Conservation (phyloP, 2,888 invertebrate genomes). For the Parasteatoda lunata region DNA sequence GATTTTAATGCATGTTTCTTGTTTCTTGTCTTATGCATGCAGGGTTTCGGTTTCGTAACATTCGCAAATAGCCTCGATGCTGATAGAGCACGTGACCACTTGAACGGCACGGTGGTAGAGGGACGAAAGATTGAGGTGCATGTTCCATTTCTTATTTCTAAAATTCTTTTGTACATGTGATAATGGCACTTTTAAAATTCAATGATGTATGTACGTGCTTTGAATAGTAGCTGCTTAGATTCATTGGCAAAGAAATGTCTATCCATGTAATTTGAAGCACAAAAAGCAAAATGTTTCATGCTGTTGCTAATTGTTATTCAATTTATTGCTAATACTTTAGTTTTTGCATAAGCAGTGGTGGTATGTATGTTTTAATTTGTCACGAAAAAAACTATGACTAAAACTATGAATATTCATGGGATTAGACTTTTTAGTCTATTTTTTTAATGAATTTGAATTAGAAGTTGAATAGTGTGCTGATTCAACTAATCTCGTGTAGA, state of each 20-base stretch:
- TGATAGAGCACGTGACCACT: slow-evolving; percentile 99
- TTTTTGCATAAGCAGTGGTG: too few relatives aligned
- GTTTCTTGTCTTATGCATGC: slow-evolving; percentile 71
- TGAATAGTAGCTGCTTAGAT: slow-evolving; percentile 36
- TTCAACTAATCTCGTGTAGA: too few relatives aligned
- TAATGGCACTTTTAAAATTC: slow-evolving; percentile 52
- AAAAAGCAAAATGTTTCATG: neutral
- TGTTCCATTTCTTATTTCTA: slow-evolving; percentile 71
- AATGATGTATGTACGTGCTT: slow-evolving; percentile 45
- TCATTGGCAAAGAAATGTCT: slow-evolving; percentile 62
- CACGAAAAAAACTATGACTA: too few relatives aligned
- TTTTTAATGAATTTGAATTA: too few relatives aligned
- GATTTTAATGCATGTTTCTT: slow-evolving; percentile 68
- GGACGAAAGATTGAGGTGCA: slow-evolving; percentile 99
- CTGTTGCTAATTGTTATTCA: neutral
- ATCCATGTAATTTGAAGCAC: slow-evolving; percentile 51
- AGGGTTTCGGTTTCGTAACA: slow-evolving; percentile 99
- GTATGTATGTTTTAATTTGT: too few relatives aligned
- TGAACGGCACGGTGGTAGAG: slow-evolving; percentile 99
- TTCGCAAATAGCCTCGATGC: slow-evolving; percentile 99
- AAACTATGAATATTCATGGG: too few relatives aligned
- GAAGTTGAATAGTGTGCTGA: too few relatives aligned
- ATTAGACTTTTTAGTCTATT: too few relatives aligned
- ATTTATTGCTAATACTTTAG: too few relatives aligned
- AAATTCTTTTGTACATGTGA: slow-evolving; percentile 36